Conservation (phyloP, 64 coral and sea anemone species). For the Hydrozoanthus tunicans region DNA sequence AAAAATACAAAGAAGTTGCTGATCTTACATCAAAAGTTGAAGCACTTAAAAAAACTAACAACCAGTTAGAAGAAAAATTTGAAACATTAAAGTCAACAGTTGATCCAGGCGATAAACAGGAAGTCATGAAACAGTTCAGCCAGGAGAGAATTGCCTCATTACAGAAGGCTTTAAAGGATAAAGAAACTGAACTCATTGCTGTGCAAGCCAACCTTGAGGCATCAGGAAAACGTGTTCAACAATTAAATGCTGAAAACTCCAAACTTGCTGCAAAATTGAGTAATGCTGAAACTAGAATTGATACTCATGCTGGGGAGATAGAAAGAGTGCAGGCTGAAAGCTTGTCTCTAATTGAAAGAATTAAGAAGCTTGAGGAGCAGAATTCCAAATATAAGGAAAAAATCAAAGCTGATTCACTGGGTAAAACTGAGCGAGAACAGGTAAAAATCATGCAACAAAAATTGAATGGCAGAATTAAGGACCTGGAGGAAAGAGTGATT, state of each 20-base stretch:
- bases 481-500: slow-evolving; percentile 84
- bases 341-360: slow-evolving; percentile 52
- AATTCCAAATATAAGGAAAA: slow-evolving; percentile 54
- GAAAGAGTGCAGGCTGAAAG: slow-evolving; percentile 67
- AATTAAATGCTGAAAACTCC: slow-evolving; percentile 76
- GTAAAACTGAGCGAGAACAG: slow-evolving; percentile 55
- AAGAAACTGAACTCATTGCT: slow-evolving; percentile 36
- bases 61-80: slow-evolving; percentile 29
- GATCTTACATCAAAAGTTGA: slow-evolving; percentile 56
- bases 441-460: slow-evolving; percentile 51
- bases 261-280: slow-evolving; percentile 74
- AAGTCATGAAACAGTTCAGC: slow-evolving; percentile 49
- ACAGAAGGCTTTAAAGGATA: slow-evolving; percentile 36
- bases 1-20: slow-evolving; percentile 27
- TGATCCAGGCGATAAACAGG: slow-evolving; percentile 33
- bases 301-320: slow-evolving; percentile 37
- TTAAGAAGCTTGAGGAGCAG: slow-evolving; percentile 66
- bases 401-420: slow-evolving; percentile 28
- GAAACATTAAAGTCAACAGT: slow-evolving; percentile 18
- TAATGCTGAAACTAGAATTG: slow-evolving; percentile 67
- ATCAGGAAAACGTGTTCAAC: slow-evolving; percentile 30
- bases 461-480: slow-evolving; percentile 77
- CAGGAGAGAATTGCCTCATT: slow-evolving; percentile 45
- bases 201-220: slow-evolving; percentile 10
- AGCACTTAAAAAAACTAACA: slow-evolving; percentile 32